Percentiles rank a stretch among this genome's conserved stretches.
phyloP scores from a whole-genome alignment of 1,140 invertebrate species.

The Bombus breviceps region DNA sequence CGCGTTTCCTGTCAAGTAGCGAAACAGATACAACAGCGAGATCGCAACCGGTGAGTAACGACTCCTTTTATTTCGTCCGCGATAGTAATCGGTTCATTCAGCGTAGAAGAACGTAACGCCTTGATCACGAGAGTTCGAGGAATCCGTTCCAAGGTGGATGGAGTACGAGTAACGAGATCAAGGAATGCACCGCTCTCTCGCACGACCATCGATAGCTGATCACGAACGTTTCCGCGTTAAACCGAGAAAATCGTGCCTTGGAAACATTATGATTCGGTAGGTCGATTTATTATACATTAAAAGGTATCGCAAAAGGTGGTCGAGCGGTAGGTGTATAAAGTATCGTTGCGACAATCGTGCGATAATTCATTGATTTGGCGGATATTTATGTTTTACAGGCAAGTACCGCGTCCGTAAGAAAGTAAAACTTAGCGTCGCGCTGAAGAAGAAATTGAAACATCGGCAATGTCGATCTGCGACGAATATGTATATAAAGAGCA shows the following conservation, averaged over 20 bases:
- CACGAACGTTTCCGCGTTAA: background rate
- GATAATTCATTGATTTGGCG: background rate
- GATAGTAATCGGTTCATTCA: slow-evolving; percentile 40
- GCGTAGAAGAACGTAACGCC: slow-evolving; percentile 20
- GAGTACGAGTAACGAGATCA: slow-evolving; percentile 48
- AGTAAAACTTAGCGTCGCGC: background rate
- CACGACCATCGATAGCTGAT: slow-evolving; percentile 28
- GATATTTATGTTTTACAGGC: no score
- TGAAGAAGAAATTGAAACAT: background rate
- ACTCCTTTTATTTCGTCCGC: slow-evolving; percentile 35
- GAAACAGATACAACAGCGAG: slow-evolving; percentile 9
- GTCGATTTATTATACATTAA: background rate
- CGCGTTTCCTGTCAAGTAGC: slow-evolving; percentile 41
- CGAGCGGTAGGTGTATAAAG: background rate
- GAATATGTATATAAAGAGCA: no score
- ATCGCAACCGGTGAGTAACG: slow-evolving; percentile 31
- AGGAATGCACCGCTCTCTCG: slow-evolving; percentile 29
- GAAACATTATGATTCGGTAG: background rate
- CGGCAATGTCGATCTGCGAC: background rate
- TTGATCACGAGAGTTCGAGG: slow-evolving; percentile 33
- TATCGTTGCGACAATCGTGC: background rate
- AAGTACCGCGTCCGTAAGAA: background rate
- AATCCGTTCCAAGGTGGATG: slow-evolving; percentile 51
- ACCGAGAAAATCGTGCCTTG: background rate
- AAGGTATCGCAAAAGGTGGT: no score